Evolutionary conservation across 2,113 vertebrate genomes (phyloP), one percentile per base, ranked within the genome.

Genomic region (Anhinga rufa): DNA sequence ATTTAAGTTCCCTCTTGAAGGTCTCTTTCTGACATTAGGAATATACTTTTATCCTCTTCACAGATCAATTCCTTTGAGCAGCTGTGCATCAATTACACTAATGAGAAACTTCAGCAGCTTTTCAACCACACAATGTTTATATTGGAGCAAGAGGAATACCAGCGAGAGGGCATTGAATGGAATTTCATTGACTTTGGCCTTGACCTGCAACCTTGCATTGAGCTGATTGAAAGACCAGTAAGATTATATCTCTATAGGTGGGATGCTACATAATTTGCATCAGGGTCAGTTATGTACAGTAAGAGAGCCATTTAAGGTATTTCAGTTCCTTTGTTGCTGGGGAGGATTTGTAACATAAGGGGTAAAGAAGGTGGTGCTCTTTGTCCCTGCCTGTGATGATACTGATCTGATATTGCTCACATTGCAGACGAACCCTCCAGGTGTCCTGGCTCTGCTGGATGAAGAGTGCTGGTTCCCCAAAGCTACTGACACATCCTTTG

Each of bases 391-490:
- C n/a, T 78, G 34, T 64, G 49, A 29, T 25, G 31, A 71, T 36
- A 65, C 86, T 89, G 74, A 92, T 49, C 18, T 22, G 13, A 13
- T 49, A 19, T 40, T 7, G 3, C 31, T 90, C 29, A 34, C 65
- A 9, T 94, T 97, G 17, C 97, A 99, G 99, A 99, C 98, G 64
- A 99, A 99, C 95, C 99, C 99, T 2, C 99, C 99, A 0, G 99
- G 99, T 44, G 99, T 99, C 87, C 97, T 99, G 88, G 99, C 99
- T 82, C 98, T 99, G 95, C 97, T 99, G 97, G 99, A 99, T 64
- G 99, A 99, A 95, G 99, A 99, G 92, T 99, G 99, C 94, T 99
- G 99, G 99, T 99, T 99, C 96, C 99, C 99, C 64, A 99, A 99
- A 95, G 99, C 99, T 86, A 99, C 99, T 1, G 99, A 99, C 93